Percentiles rank a stretch among this genome's conserved stretches.
Conservation (phyloP, 1,140 invertebrate species). For the Zaprionus nigranus region DNA sequence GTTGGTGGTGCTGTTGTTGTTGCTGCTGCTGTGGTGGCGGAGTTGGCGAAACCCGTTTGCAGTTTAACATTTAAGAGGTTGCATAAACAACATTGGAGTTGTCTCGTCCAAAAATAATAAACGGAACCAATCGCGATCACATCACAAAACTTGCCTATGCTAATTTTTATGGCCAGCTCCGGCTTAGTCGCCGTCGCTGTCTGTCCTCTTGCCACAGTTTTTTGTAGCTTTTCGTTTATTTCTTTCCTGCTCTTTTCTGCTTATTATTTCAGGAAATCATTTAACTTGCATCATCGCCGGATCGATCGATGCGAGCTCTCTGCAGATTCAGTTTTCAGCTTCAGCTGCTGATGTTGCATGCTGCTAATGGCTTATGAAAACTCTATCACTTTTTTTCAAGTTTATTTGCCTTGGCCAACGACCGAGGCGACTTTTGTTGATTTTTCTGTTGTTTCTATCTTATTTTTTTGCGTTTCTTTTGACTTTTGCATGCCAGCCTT, state of each 20-base stretch:
- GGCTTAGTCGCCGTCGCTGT: conserved; percentile 18
- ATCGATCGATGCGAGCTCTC: conserved; percentile 21
- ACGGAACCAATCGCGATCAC: conserved; percentile 59
- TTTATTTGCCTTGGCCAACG: conserved; percentile 70
- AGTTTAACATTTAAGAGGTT: conserved; percentile 71
- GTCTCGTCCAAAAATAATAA: conserved; percentile 54
- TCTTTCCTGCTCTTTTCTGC: conserved; percentile 10
- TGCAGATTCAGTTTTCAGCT: conserved; percentile 5
- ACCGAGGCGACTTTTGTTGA: conserved; percentile 38
- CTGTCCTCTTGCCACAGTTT: conserved; percentile 72
- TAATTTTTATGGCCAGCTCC: conserved; percentile 66
- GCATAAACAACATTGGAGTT: conserved; percentile 66
- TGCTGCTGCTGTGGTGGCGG: conserved; percentile 12
- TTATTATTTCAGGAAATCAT: conserved; percentile 34
- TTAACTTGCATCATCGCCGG: conserved; percentile 37
- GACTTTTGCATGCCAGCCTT: conserved; percentile 50
- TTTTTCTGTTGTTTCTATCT: conserved; percentile 19
- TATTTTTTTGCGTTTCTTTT: conserved; percentile 3
- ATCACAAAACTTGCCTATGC: conserved; percentile 57
- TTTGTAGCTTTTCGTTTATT: conserved; percentile 21
- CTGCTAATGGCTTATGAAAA: conserved; percentile 57
- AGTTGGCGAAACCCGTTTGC: conserved; percentile 63
- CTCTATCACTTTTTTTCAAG: conserved; percentile 53
- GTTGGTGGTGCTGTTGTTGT: conserved; percentile 19
- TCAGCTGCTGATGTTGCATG: conserved; percentile 45